Conservation (phyloP, 2,888 invertebrate species). For the Melolontha melolontha region DNA sequence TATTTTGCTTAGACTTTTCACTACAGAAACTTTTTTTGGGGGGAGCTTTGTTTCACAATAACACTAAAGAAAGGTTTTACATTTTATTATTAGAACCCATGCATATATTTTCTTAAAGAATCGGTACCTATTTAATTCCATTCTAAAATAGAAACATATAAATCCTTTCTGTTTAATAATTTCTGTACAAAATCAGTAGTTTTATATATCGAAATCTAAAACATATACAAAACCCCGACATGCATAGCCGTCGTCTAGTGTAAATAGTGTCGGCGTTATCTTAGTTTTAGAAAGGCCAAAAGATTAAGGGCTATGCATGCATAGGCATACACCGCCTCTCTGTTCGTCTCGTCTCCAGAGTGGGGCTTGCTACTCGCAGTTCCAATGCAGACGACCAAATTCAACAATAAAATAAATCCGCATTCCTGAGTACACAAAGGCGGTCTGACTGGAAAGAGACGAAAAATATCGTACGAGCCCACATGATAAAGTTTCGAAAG, state of each 20-base stretch:
- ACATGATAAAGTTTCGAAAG: constrained; percentile 21
- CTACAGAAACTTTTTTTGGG: no score
- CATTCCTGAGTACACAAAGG: constrained; percentile 28
- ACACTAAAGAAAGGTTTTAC: no score
- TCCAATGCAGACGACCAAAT: constrained; percentile 28
- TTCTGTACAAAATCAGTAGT: no score
- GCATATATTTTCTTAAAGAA: no score
- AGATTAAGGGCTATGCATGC: constrained; percentile 27
- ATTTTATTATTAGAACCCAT: no score
- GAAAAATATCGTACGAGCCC: constrained; percentile 3
- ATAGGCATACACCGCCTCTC: constrained; percentile 21
- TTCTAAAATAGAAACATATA: background rate
- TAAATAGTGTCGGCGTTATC: constrained; percentile 24
- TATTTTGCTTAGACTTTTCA: no score
- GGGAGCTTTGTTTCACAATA: no score
- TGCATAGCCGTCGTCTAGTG: constrained; percentile 11
- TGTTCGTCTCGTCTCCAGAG: constrained; percentile 12
- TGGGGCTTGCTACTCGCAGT: constrained; percentile 18
- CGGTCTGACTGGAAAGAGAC: constrained; percentile 20
- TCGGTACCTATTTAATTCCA: no score
- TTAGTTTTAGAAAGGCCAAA: constrained; percentile 18
- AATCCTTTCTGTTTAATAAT: background rate
- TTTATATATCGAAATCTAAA: background rate
- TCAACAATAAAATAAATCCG: constrained; percentile 38
- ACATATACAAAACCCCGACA: background rate